Evolutionary conservation across 2,113 vertebrate species (phyloP).

Genomic region (Athene cunicularia): DNA sequence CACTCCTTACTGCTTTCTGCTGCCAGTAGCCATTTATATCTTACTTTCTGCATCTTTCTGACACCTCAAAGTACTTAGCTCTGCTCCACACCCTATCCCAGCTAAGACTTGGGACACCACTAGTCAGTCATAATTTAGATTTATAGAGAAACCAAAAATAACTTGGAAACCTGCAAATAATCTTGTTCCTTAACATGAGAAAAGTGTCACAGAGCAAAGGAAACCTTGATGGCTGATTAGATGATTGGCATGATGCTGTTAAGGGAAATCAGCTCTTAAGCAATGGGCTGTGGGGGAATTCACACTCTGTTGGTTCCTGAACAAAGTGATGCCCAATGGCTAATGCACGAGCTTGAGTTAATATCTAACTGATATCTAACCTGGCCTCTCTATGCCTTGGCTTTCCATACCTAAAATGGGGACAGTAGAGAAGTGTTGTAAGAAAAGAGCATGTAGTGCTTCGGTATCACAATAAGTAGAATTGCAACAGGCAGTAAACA

Average conservation of each 20-base stretch:
- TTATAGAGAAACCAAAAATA: background rate
- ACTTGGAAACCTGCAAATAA: background rate
- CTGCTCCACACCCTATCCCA: background rate
- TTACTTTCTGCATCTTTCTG: background rate
- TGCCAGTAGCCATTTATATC: background rate
- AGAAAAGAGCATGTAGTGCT: background rate
- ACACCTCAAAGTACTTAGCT: background rate
- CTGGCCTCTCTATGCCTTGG: background rate
- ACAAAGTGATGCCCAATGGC: background rate
- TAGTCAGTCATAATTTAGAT: background rate
- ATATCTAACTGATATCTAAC: background rate
- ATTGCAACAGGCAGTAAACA: background rate
- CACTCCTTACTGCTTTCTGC: background rate
- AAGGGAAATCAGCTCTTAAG: background rate
- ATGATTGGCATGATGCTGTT: background rate
- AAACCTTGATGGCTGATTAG: background rate
- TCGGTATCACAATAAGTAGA: background rate
- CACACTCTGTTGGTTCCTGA: background rate
- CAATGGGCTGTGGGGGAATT: background rate
- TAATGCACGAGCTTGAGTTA: background rate
- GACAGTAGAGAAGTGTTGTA: background rate
- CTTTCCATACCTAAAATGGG: background rate
- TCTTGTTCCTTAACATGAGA: background rate
- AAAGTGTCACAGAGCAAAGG: background rate
- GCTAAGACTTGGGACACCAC: background rate